A percentile compares a stretch with the other conserved stretches of the same genome.
Evolutionary conservation across 53 echinoderm and acorn worm species (phyloP).

Genomic region (Mesocentrotus franciscanus): DNA sequence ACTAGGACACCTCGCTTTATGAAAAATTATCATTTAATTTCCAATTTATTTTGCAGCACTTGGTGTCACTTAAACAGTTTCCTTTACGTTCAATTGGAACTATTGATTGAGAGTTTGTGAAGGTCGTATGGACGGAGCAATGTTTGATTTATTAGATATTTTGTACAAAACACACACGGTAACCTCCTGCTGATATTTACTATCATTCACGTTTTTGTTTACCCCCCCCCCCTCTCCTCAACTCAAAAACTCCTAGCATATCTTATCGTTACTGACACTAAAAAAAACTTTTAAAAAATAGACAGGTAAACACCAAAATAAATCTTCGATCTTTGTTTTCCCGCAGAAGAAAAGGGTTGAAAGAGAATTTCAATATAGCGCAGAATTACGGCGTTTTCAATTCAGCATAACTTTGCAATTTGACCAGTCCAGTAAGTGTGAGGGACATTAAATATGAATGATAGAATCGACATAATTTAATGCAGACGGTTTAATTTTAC

Average conservation of each 20-base stretch:
- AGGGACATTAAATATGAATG: constrained; percentile 33
- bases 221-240: background rate
- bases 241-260: background rate
- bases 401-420: background rate
- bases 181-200: background rate
- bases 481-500: background rate
- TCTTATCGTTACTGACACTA: background rate
- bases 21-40: background rate
- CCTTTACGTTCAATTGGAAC: background rate
- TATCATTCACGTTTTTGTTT: background rate
- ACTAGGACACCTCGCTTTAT: constrained; percentile 19
- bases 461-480: constrained; percentile 21
- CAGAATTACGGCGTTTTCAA: background rate
- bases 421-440: constrained; percentile 1
- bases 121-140: background rate
- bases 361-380: too few relatives aligned
- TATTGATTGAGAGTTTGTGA: constrained; percentile 20
- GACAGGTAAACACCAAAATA: too few relatives aligned
- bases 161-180: background rate
- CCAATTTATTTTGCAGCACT: background rate
- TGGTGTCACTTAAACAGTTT: constrained; percentile 20
- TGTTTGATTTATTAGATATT: background rate
- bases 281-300: background rate
- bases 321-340: background rate
- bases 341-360: background rate